These are phyloP conservation scores for Drosophila eohydei DNA, from an alignment of 2,888 invertebrate species.

Conservation along the genomic window DNA sequence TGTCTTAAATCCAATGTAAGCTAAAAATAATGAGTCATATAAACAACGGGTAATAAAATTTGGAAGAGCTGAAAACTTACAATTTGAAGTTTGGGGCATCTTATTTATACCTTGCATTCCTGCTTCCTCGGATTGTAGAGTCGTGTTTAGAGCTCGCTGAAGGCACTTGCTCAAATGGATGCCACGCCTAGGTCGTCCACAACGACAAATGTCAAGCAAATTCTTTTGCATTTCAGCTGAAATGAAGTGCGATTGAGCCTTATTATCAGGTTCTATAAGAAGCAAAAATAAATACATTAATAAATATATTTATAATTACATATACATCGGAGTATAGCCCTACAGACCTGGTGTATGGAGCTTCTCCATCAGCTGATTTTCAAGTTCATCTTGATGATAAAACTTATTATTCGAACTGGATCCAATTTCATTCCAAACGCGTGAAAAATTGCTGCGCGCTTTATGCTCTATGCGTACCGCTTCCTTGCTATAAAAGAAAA, in stretches of 20 bases:
- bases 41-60: too few relatives aligned
- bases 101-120: not conserved
- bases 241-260: constrained; percentile 81
- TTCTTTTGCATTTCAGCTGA: constrained; percentile 82
- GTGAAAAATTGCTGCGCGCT: constrained; percentile 79
- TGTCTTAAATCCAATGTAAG: constrained; percentile 75
- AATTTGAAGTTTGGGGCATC: constrained; percentile 1
- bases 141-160: constrained; percentile 76
- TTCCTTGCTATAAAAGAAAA: constrained; percentile 84
- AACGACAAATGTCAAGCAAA: constrained; percentile 81
- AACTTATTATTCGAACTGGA: constrained; percentile 71
- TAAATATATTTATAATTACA: not conserved
- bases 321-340: not conserved
- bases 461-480: constrained; percentile 80
- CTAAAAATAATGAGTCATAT: constrained; percentile 46
- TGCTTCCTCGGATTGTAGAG: not conserved
- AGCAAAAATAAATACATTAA: not conserved
- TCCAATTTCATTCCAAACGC: constrained; percentile 75
- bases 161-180: constrained; percentile 82
- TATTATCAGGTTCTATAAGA: constrained; percentile 71
- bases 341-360: constrained; percentile 47
- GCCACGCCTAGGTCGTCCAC: constrained; percentile 80
- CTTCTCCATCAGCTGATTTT: constrained; percentile 55
- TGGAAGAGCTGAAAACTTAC: not conserved
- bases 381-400: constrained; percentile 82